Evolutionary conservation across 1,140 invertebrate genomes (phyloP), one percentile per base, ranked within the genome.

Genomic region (Cotesia vestalis): DNA sequence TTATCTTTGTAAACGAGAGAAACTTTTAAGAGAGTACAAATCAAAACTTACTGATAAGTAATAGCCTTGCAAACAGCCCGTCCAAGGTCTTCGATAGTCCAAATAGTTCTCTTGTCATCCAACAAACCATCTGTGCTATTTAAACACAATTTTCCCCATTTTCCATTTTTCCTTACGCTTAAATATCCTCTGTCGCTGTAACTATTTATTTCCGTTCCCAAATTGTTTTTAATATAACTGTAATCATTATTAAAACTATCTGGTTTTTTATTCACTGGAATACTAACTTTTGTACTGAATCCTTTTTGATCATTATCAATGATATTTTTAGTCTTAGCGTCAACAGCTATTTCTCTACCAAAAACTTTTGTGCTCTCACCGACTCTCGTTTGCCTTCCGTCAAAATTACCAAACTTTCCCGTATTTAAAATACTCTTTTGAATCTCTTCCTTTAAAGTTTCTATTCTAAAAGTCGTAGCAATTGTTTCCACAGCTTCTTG

Each of bases 91-190:
- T 90, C 86, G 52, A 94, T 85, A 74, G 90, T 89, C 85, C 91
- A 91, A 8, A 74, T 70, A 4, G 78, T 60, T 55, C 81, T 75
- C 17, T 74, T 76, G 35, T 80, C 81, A 52, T 81, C 78, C 8
- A 79, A 14, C 4, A 84, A 53, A 60, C 69, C 51, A 11, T 80
- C 59, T 38, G 78, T 81, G 2, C 79, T 78, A 12, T 71, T 76
- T 1, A 86, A 64, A 77, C 94, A 95, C 2, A 95, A 83, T 83
- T 94, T 92, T 0, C 93, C 93, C 94, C 94, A 95, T 36, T 89
- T 84, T 0, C 94, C 94, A 78, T 91, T 89, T 80, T 93, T 93
- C 35, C 92, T 82, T 0, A 94, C 89, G 88, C 92, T 92, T 1
- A 95, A 85, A 76, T 90, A 92, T 12, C 93, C 93, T 87, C 76